Evolutionary conservation across 2,113 vertebrate genomes (phyloP), one percentile per base, ranked within the genome.

Genomic region (Trinectes maculatus): DNA sequence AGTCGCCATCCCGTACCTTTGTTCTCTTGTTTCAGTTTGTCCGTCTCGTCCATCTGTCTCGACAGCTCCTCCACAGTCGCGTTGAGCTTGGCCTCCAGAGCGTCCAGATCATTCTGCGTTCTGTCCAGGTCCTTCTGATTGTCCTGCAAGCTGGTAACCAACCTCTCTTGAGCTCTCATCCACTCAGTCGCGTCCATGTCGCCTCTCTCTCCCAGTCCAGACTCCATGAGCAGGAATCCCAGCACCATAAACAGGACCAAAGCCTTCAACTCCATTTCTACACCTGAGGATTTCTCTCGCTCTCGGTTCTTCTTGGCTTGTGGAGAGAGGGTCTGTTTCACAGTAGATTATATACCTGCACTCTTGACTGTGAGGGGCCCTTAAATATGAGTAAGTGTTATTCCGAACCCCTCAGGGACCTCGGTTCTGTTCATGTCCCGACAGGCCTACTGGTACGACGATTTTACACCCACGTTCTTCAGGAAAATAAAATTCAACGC

Each of bases 21-120:
- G 10, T 73, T 76, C 16, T 71, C 57, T 22, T 40, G 22, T 7
- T 48, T 75, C 48, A 83, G 53, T 40, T 4, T 12, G 24, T 69
- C 44, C 18, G 42, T 28, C 36, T 85, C 59, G 13, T 39, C 42
- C 26, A 28, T 65, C 71, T 79, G 63, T 19, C 19, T 21, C 3
- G 0, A 16, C 53, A 73, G 53, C 43, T 77, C 51, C 1, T 73
- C 56, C 1, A 36, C 37, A 3, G 73, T 74, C 0, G 10, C 31
- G 0, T 60, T 74, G 12, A 74, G 42, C 29, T 36, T 43, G 19
- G 31, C 18, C 16, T 70, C 39, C 16, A 73, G 18, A 22, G 52
- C 55, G 3, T 55, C 34, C 1, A 58, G 1, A 1, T 57, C 56
- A 9, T 7, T n/a, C 64, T 53, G 42, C 12, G 3, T 13, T 4